These are phyloP conservation scores for Neomonachus schauinslandi DNA, from an alignment of 2,113 vertebrate genomes.

Conservation along the genomic window DNA sequence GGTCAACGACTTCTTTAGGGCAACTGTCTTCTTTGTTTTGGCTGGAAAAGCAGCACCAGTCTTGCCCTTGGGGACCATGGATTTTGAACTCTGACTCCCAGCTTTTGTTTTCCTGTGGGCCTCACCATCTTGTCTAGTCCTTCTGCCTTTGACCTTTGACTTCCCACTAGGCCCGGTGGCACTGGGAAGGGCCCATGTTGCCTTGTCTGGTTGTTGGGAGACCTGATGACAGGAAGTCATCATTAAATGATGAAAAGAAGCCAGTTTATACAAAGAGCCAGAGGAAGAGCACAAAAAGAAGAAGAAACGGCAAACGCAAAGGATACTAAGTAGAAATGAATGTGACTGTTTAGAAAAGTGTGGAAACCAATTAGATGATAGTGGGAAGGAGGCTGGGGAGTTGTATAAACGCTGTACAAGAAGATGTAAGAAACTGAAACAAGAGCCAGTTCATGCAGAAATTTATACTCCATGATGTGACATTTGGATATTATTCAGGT, in stretches of 20 bases:
- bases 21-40: not conserved
- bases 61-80: fast-evolving
- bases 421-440: not conserved
- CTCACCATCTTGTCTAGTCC: not conserved
- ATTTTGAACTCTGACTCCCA: not conserved
- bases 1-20: not conserved
- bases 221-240: not conserved
- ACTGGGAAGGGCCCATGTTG: not conserved
- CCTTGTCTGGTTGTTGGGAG: not conserved
- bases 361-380: not conserved
- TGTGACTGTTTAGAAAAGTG: not conserved
- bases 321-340: not conserved
- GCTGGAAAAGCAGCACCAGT: not conserved
- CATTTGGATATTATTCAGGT: not conserved
- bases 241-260: not conserved
- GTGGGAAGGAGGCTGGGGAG: not conserved
- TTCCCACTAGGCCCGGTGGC: not conserved
- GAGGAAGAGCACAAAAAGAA: not conserved
- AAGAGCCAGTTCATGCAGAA: not conserved
- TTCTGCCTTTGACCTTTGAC: not conserved
- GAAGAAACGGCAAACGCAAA: not conserved
- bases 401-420: not conserved
- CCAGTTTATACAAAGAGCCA: not conserved
- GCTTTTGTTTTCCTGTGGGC: slow-evolving; percentile 30
- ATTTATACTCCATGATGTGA: not conserved